Percentiles rank a stretch among this genome's conserved stretches.
These are phyloP conservation scores for Apocheima hispidaria DNA, from an alignment of 2,888 invertebrate genomes.

Conservation along the genomic window DNA sequence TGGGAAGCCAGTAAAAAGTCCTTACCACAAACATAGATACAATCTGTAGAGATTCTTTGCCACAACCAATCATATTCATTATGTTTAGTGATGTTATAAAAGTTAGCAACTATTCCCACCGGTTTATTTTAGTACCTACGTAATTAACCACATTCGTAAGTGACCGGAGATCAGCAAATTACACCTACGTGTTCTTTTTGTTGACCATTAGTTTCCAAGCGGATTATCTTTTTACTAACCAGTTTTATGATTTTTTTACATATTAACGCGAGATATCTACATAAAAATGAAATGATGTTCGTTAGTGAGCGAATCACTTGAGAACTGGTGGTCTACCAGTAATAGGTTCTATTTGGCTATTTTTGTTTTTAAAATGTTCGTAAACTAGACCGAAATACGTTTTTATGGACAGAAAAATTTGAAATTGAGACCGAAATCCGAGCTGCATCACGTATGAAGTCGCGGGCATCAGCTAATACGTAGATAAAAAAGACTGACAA, in stretches of 20 bases:
- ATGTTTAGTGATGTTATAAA: not conserved
- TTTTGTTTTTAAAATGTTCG: too few relatives aligned
- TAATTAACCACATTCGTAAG: not conserved
- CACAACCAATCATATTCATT: not conserved
- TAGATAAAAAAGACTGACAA: too few relatives aligned
- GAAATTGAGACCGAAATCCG: too few relatives aligned
- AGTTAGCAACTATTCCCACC: not conserved
- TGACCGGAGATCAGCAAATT: not conserved
- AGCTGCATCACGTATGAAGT: too few relatives aligned
- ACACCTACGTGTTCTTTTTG: not conserved
- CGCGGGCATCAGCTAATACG: too few relatives aligned
- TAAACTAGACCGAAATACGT: too few relatives aligned
- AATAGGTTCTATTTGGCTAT: too few relatives aligned
- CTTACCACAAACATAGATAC: conserved; percentile 4
- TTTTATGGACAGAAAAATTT: too few relatives aligned
- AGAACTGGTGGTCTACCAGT: too few relatives aligned
- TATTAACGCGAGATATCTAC: too few relatives aligned
- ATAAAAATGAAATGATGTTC: not conserved
- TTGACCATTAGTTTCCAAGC: not conserved
- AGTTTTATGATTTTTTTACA: not conserved
- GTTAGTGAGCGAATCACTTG: too few relatives aligned
- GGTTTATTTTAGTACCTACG: not conserved
- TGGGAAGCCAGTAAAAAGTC: not conserved
- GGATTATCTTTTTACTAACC: not conserved
- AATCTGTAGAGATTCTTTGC: not conserved